Percentiles rank a stretch among this genome's conserved stretches.
Evolutionary conservation across 1,140 invertebrate species (phyloP).

Genomic region (Campoletis sonorensis): DNA sequence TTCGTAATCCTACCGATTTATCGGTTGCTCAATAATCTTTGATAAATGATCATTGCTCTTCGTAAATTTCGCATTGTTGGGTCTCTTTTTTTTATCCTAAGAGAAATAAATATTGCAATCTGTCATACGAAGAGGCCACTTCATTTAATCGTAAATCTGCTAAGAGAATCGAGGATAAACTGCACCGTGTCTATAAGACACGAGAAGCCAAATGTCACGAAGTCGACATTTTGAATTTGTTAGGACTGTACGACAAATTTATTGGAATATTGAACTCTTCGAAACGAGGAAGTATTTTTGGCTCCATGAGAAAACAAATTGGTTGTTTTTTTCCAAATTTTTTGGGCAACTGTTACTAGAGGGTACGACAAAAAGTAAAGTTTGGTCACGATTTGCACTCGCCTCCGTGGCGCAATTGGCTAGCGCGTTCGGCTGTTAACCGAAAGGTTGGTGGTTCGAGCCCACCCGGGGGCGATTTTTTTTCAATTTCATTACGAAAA

Average conservation of each 20-base stretch:
- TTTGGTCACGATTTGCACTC: neutral
- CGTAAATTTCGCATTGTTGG: neutral
- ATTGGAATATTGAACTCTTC: neutral
- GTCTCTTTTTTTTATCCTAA: neutral
- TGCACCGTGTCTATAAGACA: too few species aligned
- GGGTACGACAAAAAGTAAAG: neutral
- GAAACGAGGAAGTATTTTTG: neutral
- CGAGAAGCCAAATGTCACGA: too few species aligned
- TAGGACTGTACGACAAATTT: too few species aligned
- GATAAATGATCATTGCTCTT: slow-evolving; percentile 16
- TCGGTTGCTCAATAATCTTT: slow-evolving; percentile 22
- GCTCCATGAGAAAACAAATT: neutral
- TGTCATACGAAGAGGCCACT: neutral
- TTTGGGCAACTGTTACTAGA: neutral
- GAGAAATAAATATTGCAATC: neutral
- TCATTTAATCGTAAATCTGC: too few species aligned
- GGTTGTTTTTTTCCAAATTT: neutral
- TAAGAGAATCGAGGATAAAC: too few species aligned
- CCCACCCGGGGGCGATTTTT: slow-evolving; percentile 82
- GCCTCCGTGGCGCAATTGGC: slow-evolving; percentile 89
- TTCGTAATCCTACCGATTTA: neutral
- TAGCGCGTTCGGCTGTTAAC: slow-evolving; percentile 95
- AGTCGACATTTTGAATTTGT: too few species aligned
- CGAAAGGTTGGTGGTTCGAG: slow-evolving; percentile 93
- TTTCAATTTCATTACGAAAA: slow-evolving; percentile 52